These are phyloP conservation scores for Natator depressus DNA, from an alignment of 2,113 vertebrate genomes.

Conservation along the genomic window DNA sequence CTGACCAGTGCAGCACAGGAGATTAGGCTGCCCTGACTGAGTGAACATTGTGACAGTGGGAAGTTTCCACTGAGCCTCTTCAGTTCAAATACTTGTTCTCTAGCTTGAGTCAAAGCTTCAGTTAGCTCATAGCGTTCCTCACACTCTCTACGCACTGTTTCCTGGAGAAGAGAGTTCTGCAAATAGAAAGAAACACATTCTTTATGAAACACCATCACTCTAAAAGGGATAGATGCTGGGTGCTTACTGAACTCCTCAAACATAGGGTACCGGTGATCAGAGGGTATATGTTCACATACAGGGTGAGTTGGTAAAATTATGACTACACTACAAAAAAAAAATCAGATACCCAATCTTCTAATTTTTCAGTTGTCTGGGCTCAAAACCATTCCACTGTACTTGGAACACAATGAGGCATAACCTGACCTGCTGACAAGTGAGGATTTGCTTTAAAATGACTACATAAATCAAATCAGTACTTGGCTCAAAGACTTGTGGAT, in stretches of 20 bases:
- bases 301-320: neutral
- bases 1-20: constrained; percentile 1
- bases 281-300: neutral
- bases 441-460: neutral
- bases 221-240: neutral
- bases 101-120: constrained; percentile 82
- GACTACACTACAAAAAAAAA: neutral
- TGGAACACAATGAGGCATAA: neutral
- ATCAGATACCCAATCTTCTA: neutral
- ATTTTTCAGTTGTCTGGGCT: neutral
- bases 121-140: constrained; percentile 92
- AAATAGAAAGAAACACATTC: constrained; percentile 45
- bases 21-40: constrained; percentile 49
- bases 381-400: neutral
- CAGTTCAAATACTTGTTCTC: constrained; percentile 83
- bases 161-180: constrained; percentile 88
- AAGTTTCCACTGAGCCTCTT: constrained; percentile 59
- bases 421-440: neutral
- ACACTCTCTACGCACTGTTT: constrained; percentile 90
- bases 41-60: constrained; percentile 26
- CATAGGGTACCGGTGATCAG: neutral
- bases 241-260: neutral
- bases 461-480: neutral
- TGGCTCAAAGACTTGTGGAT: neutral
- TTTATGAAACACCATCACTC: neutral